Conservation (phyloP, 1,140 invertebrate genomes). For the Plectrocnemia conspersa region DNA sequence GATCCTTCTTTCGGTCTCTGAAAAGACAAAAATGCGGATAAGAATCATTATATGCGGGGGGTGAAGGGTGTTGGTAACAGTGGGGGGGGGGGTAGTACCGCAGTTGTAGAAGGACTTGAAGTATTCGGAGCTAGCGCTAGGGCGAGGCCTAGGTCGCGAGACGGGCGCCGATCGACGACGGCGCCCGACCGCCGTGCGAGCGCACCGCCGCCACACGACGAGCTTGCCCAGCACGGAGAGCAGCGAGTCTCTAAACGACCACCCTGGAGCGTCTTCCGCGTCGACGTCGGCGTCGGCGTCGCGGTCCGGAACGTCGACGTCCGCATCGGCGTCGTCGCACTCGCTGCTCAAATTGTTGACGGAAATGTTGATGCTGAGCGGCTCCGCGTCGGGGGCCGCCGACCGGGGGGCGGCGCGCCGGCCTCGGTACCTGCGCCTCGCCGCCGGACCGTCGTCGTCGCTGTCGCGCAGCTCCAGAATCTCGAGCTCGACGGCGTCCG, state of each 20-base stretch:
- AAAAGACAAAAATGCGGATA: slow-evolving; percentile 50
- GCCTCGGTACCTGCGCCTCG: slow-evolving; percentile 42
- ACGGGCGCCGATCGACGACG: too few species aligned
- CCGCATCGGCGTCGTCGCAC: slow-evolving; percentile 42
- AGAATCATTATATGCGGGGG: not conserved
- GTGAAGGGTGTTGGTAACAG: not conserved
- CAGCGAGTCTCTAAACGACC: slow-evolving; percentile 54
- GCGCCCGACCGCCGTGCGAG: slow-evolving; percentile 48
- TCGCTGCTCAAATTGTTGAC: slow-evolving; percentile 35
- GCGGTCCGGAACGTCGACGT: slow-evolving; percentile 26
- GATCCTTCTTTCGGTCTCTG: slow-evolving; percentile 91
- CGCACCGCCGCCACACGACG: slow-evolving; percentile 55
- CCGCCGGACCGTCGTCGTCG: slow-evolving; percentile 37
- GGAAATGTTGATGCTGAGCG: slow-evolving; percentile 28
- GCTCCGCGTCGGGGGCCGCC: slow-evolving; percentile 37
- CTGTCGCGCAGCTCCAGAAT: slow-evolving; percentile 37
- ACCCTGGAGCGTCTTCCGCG: slow-evolving; percentile 35
- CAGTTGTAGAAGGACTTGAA: slow-evolving; percentile 59
- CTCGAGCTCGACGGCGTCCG: slow-evolving; percentile 30
- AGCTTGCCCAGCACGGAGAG: slow-evolving; percentile 63
- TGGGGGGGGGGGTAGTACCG: slow-evolving; percentile 47
- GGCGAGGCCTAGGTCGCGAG: slow-evolving; percentile 41
- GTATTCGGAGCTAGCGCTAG: slow-evolving; percentile 56
- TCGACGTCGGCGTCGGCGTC: slow-evolving; percentile 38
- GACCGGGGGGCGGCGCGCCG: slow-evolving; percentile 33